Evolutionary conservation across 2,797 vertebrate species (phyloP).

Genomic region (Amphiprion clarkii): DNA sequence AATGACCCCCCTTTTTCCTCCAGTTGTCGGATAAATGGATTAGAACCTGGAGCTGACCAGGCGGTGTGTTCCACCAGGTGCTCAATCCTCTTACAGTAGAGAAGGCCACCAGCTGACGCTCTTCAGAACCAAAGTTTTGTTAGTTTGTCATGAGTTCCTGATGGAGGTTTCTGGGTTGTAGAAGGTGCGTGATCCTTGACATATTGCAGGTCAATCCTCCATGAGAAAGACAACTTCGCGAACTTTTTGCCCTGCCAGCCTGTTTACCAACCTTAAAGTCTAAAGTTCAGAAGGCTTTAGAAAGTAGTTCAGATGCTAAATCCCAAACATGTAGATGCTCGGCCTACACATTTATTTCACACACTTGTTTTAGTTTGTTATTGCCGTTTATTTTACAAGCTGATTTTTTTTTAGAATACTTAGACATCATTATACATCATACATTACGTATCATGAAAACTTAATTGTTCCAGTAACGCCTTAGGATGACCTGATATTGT

Average conservation of each 20-base stretch:
- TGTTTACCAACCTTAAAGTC: background rate
- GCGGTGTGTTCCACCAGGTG: slow-evolving; percentile 13
- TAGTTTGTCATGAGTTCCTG: slow-evolving; percentile 10
- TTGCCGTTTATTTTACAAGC: background rate
- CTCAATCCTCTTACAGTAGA: slow-evolving; percentile 66
- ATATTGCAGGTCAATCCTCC: background rate
- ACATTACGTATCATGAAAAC: no score
- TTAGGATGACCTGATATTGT: background rate
- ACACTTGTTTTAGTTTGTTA: background rate
- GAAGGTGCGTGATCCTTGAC: background rate
- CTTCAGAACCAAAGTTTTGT: slow-evolving; percentile 6
- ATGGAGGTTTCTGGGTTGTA: slow-evolving; percentile 16
- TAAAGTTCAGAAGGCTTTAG: background rate
- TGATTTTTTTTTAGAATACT: background rate
- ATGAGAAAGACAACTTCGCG: background rate
- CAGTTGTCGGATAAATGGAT: slow-evolving; percentile 55
- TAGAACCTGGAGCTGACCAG: slow-evolving; percentile 35
- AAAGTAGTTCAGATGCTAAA: background rate
- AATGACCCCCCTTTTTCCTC: background rate
- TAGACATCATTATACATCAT: no score
- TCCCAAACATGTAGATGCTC: background rate
- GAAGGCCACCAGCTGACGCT: slow-evolving; percentile 40
- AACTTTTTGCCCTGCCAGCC: background rate
- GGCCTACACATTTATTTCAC: background rate
- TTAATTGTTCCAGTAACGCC: background rate